These are phyloP conservation scores for Numida meleagris DNA, from an alignment of 2,113 vertebrate genomes.

Conservation along the genomic window DNA sequence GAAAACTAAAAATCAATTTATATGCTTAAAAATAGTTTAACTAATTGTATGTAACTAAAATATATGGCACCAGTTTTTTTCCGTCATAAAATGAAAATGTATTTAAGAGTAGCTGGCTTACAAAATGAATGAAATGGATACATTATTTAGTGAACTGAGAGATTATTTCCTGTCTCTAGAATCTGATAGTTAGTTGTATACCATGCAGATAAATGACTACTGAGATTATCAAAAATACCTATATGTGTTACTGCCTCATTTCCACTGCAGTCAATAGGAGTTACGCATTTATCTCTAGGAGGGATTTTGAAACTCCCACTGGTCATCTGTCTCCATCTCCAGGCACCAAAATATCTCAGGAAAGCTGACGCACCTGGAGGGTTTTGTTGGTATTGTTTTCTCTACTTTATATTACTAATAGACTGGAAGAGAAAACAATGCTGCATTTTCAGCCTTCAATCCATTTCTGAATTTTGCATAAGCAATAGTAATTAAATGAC, in stretches of 20 bases:
- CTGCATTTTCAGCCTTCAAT: neutral
- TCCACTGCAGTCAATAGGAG: slow-evolving; percentile 18
- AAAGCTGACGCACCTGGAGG: neutral
- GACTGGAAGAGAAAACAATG: neutral
- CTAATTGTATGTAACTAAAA: slow-evolving; percentile 2
- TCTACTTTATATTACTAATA: neutral
- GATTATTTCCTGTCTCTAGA: neutral
- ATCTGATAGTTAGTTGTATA: neutral
- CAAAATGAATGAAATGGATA: neutral
- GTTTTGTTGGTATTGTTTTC: neutral
- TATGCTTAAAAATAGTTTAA: neutral
- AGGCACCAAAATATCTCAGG: neutral
- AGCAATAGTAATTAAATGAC: neutral
- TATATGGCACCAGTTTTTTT: rapidly evolving
- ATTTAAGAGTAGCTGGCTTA: neutral
- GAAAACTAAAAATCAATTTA: neutral
- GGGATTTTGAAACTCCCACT: slow-evolving; percentile 35
- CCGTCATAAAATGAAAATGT: neutral
- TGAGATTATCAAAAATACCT: slow-evolving; percentile 6
- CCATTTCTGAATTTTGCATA: neutral
- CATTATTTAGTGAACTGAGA: neutral
- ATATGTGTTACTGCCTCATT: neutral
- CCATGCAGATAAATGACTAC: slow-evolving; percentile 4
- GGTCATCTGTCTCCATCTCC: slow-evolving; percentile 3
- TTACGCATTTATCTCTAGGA: neutral